Evolutionary conservation across 2,113 vertebrate species (phyloP).

Genomic region (Solenodon paradoxus): DNA sequence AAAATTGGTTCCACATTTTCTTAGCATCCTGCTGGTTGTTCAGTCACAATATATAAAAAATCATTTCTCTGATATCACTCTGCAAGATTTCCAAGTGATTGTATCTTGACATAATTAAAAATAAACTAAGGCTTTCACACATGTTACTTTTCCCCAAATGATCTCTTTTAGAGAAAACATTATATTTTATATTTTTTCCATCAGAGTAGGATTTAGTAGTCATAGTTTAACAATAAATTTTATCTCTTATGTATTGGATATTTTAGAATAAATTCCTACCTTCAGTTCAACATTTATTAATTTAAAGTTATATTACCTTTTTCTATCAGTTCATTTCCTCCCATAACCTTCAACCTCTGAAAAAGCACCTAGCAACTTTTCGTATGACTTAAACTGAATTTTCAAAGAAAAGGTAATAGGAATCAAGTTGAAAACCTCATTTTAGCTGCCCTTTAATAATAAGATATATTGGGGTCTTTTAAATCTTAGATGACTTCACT

Average conservation of each 20-base stretch:
- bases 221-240: constrained; percentile 47
- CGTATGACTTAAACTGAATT: background rate
- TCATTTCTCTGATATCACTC: constrained; percentile 62
- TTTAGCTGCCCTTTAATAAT: constrained; percentile 40
- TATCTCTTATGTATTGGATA: constrained; percentile 19
- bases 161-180: constrained; percentile 65
- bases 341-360: background rate
- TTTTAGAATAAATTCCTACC: constrained; percentile 53
- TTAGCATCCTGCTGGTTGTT: constrained; percentile 64
- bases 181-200: constrained; percentile 47
- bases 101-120: constrained; percentile 75
- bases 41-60: constrained; percentile 73
- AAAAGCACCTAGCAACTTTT: background rate
- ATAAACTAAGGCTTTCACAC: constrained; percentile 65
- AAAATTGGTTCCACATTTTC: constrained; percentile 68
- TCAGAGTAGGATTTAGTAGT: constrained; percentile 44
- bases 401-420: background rate
- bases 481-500: constrained; percentile 14
- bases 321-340: constrained; percentile 31
- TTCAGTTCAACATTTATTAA: constrained; percentile 46
- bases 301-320: constrained; percentile 55
- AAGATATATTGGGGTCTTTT: background rate
- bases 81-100: constrained; percentile 67
- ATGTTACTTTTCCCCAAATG: constrained; percentile 26
- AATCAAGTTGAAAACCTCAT: background rate